Conservation (phyloP, 64 coral and sea anemone species). For the Porites lutea region DNA sequence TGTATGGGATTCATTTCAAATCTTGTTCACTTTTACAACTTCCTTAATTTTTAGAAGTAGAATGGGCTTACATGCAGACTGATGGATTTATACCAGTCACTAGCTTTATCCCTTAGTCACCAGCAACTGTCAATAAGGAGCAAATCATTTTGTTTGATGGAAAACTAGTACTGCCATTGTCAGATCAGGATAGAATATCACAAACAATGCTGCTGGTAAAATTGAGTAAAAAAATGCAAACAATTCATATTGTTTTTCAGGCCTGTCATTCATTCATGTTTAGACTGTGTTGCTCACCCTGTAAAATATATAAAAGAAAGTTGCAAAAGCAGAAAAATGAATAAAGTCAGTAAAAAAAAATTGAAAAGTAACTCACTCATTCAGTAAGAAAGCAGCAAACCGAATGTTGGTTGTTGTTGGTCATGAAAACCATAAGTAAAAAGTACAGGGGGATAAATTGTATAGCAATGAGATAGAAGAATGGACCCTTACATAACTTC, state of each 20-base stretch:
- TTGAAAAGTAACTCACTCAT: neutral
- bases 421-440: no score
- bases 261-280: conserved; percentile 15
- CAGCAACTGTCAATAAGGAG: neutral
- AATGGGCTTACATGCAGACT: conserved; percentile 16
- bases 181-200: conserved; percentile 2
- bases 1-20: neutral
- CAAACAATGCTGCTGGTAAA: no score
- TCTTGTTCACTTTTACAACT: neutral
- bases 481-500: no score
- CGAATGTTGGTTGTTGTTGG: neutral
- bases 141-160: conserved; percentile 3
- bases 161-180: conserved; percentile 11
- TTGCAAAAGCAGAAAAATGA: neutral
- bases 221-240: no score
- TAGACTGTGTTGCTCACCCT: conserved; percentile 21
- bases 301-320: conserved; percentile 5
- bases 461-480: no score
- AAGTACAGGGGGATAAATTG: no score
- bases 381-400: neutral
- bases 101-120: conserved; percentile 3
- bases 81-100: neutral
- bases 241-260: neutral
- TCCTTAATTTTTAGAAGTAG: no score
- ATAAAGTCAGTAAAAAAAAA: neutral